These are phyloP conservation scores for Menidia beryllina DNA, from an alignment of 2,113 vertebrate species.

Conservation along the genomic window DNA sequence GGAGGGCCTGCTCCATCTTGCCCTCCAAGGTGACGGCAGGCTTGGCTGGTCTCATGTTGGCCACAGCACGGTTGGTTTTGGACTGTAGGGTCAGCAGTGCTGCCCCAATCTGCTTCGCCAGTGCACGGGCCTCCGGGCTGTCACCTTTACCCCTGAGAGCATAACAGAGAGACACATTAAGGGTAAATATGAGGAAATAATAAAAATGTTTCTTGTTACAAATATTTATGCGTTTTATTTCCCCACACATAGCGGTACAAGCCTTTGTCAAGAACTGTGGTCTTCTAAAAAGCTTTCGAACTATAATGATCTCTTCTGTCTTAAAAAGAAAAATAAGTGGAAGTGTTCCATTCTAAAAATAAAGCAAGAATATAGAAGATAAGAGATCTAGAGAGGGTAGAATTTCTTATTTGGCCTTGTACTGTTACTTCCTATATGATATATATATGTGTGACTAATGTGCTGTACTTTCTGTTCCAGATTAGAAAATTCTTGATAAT, in stretches of 20 bases:
- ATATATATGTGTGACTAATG: slow-evolving; percentile 3
- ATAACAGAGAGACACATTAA: slow-evolving; percentile 1
- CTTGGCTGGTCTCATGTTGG: slow-evolving; percentile 94
- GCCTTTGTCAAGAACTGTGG: no score
- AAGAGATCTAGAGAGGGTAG: not conserved
- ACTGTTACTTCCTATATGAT: slow-evolving; percentile 6
- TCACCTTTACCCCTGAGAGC: slow-evolving; percentile 92
- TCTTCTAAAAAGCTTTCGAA: not conserved
- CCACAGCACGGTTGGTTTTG: slow-evolving; percentile 95
- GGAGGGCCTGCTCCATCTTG: slow-evolving; percentile 97
- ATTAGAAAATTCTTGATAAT: not conserved
- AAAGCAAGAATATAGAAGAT: not conserved
- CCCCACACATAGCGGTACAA: no score
- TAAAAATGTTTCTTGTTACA: no score
- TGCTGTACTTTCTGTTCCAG: slow-evolving; percentile 8
- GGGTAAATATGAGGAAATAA: no score
- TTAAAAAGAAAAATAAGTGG: not conserved
- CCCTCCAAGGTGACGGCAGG: slow-evolving; percentile 95
- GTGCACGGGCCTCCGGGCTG: slow-evolving; percentile 91
- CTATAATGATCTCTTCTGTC: not conserved
- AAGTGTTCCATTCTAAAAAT: not conserved
- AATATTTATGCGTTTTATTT: no score
- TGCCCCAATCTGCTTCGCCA: slow-evolving; percentile 94
- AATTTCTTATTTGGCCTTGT: not conserved
- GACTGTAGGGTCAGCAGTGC: slow-evolving; percentile 94